Evolutionary conservation across 64 coral and sea anemone species (phyloP).

Genomic region (Montipora cactus): DNA sequence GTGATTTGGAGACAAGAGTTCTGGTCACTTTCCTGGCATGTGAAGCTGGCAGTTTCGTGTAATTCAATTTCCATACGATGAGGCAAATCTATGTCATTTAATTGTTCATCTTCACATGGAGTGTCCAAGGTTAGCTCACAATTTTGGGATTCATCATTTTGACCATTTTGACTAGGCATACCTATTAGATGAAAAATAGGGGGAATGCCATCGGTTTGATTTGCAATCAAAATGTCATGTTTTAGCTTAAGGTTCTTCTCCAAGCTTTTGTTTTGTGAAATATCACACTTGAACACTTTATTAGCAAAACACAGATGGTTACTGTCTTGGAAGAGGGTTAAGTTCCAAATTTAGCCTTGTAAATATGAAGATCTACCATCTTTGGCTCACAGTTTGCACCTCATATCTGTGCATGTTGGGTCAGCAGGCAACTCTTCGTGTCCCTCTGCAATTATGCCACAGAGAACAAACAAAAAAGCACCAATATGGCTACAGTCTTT

Average conservation of each 20-base stretch:
- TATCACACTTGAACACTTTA: conserved; percentile 22
- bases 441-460: conserved; percentile 54
- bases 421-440: conserved; percentile 25
- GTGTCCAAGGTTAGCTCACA: not conserved
- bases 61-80: conserved; percentile 45
- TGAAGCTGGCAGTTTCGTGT: conserved; percentile 18
- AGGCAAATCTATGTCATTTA: conserved; percentile 21
- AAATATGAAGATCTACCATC: conserved; percentile 64
- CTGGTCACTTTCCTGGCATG: conserved; percentile 28
- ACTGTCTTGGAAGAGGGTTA: conserved; percentile 42
- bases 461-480: conserved; percentile 56
- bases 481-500: conserved; percentile 55
- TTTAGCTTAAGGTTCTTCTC: conserved; percentile 60
- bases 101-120: too few relatives aligned
- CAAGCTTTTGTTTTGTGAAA: not conserved
- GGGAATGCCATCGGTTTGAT: conserved; percentile 29
- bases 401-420: conserved; percentile 55
- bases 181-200: conserved; percentile 46
- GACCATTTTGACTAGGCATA: not conserved
- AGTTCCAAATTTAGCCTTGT: conserved; percentile 67
- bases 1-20: not conserved
- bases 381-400: conserved; percentile 66
- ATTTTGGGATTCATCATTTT: not conserved
- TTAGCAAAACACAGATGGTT: conserved; percentile 46
- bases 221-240: conserved; percentile 56